Percentiles rank a stretch among this genome's conserved stretches.
These are phyloP conservation scores for Trematocara zebra DNA, from an alignment of 2,113 vertebrate species.

Conservation along the genomic window DNA sequence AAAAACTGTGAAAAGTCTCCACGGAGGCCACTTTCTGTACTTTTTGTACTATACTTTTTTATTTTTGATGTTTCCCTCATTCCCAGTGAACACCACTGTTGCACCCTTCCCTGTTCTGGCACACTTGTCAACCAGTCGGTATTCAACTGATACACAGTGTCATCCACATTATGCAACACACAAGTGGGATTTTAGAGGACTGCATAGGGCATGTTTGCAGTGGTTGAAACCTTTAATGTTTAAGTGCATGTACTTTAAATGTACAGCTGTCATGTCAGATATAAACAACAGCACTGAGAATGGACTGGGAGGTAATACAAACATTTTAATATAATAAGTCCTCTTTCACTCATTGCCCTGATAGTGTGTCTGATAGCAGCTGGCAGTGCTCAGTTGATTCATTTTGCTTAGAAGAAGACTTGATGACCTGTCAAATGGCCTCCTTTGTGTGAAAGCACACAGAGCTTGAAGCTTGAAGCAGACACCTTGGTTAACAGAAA, in stretches of 20 bases:
- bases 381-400: fast-evolving
- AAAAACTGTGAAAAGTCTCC: neutral
- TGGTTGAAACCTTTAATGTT: neutral
- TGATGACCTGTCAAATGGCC: neutral
- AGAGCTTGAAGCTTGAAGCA: neutral
- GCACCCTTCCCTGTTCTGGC: neutral
- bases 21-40: fast-evolving
- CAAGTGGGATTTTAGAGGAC: neutral
- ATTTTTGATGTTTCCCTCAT: neutral
- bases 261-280: neutral
- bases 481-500: neutral
- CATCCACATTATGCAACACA: neutral
- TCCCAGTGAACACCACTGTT: neutral
- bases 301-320: neutral
- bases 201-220: neutral
- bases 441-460: neutral
- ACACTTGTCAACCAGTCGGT: neutral
- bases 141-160: neutral
- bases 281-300: neutral
- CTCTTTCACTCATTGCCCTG: neutral
- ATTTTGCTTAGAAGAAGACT: neutral
- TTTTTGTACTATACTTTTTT: neutral
- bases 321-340: neutral
- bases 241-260: neutral
- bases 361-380: neutral